Percentiles rank a stretch among this genome's conserved stretches.
Conservation (phyloP, 2,797 vertebrate species). For the Coendou prehensilis region DNA sequence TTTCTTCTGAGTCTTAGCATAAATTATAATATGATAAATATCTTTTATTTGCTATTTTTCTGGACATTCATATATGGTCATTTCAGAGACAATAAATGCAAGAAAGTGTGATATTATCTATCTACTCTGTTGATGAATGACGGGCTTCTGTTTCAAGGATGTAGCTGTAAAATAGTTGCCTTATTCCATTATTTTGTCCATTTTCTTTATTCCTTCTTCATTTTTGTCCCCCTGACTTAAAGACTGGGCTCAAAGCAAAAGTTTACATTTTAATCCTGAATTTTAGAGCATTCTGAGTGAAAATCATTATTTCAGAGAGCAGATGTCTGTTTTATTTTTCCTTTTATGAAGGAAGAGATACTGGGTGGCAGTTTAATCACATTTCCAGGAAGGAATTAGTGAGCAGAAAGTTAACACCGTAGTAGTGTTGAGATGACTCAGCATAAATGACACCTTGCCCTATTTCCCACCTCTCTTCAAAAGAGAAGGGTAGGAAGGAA, state of each 20-base stretch:
- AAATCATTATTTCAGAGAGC: slow-evolving; percentile 65
- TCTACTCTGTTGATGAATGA: slow-evolving; percentile 52
- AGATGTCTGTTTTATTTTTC: slow-evolving; percentile 24
- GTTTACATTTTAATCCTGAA: slow-evolving; percentile 64
- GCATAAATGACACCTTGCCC: not conserved
- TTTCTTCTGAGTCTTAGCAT: slow-evolving; percentile 2
- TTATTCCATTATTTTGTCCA: slow-evolving; percentile 52
- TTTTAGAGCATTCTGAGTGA: slow-evolving; percentile 71
- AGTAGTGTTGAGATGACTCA: slow-evolving; percentile 34
- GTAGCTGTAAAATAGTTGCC: slow-evolving; percentile 53
- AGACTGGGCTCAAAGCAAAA: slow-evolving; percentile 72
- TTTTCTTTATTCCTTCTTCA: slow-evolving; percentile 68
- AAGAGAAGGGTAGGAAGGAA: not conserved
- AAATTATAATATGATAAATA: not conserved
- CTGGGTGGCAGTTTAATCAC: slow-evolving; percentile 61
- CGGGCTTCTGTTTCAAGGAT: slow-evolving; percentile 68
- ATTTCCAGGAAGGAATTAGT: slow-evolving; percentile 78
- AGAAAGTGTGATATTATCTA: slow-evolving; percentile 50
- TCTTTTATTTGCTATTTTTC: slow-evolving; percentile 61
- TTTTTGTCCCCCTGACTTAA: not conserved
- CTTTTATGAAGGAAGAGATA: slow-evolving; percentile 41
- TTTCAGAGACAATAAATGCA: slow-evolving; percentile 18
- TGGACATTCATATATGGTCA: slow-evolving; percentile 36
- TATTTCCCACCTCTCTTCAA: not conserved
- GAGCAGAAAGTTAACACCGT: not conserved